Evolutionary conservation across 2,888 invertebrate genomes (phyloP), one percentile per base, ranked within the genome.

Genomic region (Cylloceria caligata): DNA sequence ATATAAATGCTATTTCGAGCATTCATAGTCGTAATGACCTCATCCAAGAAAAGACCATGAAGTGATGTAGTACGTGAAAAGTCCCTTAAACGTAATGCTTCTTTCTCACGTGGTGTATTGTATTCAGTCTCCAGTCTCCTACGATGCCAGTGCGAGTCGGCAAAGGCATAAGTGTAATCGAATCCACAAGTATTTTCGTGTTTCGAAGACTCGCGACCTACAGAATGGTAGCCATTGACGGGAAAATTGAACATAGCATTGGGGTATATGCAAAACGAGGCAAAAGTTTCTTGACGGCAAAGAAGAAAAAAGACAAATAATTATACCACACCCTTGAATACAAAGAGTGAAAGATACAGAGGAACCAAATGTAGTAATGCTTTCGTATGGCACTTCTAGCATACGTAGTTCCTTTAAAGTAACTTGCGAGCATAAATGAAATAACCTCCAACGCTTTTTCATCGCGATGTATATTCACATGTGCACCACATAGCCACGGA

Each of bases 401-500:
- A 49, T 36, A 65, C 27, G 34, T 57, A 65, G 57, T 67, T 72
- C 57, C 11, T 27, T 57, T 42, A 60, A 60, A 60, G 30, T 5
- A 57, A 30, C 69, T n/a, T 16, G 42, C 16, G 7, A 39, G 30
- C 45, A 57, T 57, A 39, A 62, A 62, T 62, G 52, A 73, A 73
- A 52, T 62, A 52, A 62, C 52, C 49, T 64, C 36, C 52, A 52
- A 64, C 52, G 62, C 49, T 39, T 11, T 49, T 64, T 52, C 39
- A 64, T 9, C 39, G 36, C 34, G 47, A 34, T 34, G 19, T 42
- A 34, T 27, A 34, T 60, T 19, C 34, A 16, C 16, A 36, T 64
- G 69, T 69, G 27, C 39, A 49, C 16, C 73, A 64, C 21, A 64
- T 36, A 73, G 7, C n/a, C 39, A 9, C 24, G 30, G 24, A 36